Conservation (phyloP, 2,113 vertebrate species). For the Phaetusa simplex region DNA sequence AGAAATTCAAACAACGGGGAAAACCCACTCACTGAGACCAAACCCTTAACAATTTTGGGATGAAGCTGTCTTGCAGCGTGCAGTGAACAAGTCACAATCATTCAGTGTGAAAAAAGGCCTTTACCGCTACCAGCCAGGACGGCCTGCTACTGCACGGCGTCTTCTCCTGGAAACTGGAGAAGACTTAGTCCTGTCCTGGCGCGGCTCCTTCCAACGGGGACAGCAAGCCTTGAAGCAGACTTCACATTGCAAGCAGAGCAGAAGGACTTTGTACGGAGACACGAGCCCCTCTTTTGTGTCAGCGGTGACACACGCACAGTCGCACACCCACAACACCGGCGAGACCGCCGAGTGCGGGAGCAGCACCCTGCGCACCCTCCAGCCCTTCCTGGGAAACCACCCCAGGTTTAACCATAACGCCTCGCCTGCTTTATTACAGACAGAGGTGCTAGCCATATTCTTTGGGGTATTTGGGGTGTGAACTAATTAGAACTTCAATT, state of each 20-base stretch:
- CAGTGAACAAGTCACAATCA: neutral
- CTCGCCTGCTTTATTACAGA: neutral
- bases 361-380: neutral
- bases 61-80: neutral
- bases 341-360: neutral
- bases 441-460: neutral
- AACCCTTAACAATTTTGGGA: neutral
- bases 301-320: neutral
- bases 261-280: accelerated
- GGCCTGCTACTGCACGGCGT: neutral
- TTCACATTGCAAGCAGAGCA: neutral
- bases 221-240: neutral
- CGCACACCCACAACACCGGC: accelerated
- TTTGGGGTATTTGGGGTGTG: neutral
- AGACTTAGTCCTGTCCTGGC: neutral
- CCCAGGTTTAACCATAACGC: neutral
- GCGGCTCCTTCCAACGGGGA: neutral
- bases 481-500: neutral
- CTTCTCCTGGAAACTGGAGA: neutral
- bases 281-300: neutral
- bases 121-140: neutral
- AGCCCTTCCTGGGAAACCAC: neutral
- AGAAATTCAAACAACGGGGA: neutral
- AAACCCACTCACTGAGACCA: neutral
- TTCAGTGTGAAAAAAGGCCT: neutral